Conservation (phyloP, 1,140 invertebrate species). For the Lepidostoma basale region DNA sequence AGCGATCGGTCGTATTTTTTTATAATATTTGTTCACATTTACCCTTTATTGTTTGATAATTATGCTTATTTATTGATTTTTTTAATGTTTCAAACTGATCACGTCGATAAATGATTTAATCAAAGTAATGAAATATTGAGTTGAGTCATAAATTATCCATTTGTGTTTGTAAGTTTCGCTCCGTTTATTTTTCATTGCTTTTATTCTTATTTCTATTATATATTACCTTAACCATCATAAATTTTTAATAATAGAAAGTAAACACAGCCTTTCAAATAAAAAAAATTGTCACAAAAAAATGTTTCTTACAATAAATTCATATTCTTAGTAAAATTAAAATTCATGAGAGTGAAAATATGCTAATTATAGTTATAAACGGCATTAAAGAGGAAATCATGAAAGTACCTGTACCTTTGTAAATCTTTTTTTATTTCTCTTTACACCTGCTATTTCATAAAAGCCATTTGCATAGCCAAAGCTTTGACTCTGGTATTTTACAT, state of each 20-base stretch:
- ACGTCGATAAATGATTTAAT: too few relatives aligned
- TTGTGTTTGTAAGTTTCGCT: not conserved
- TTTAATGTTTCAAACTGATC: too few relatives aligned
- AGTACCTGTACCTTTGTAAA: conserved; percentile 10
- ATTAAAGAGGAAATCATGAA: not conserved
- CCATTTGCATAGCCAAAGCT: conserved; percentile 32
- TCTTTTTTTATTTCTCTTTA: conserved; percentile 29
- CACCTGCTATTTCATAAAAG: conserved; percentile 26
- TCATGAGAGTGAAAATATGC: conserved; percentile 27
- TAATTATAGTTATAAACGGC: conserved; percentile 32
- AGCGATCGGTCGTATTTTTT: too few relatives aligned
- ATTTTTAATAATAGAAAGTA: not conserved
- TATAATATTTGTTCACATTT: too few relatives aligned
- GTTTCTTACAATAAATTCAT: conserved; percentile 2
- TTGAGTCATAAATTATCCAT: not conserved
- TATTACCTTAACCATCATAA: not conserved
- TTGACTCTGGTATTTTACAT: conserved; percentile 40
- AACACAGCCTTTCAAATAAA: not conserved
- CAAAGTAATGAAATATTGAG: too few relatives aligned
- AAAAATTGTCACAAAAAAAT: too few relatives aligned
- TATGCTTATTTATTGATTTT: too few relatives aligned
- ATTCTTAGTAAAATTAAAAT: too few relatives aligned
- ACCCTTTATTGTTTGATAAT: too few relatives aligned
- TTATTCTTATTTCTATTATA: not conserved
- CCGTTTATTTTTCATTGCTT: not conserved